Evolutionary conservation across 2,888 invertebrate genomes (phyloP).

Genomic region (Microplitis manilae): DNA sequence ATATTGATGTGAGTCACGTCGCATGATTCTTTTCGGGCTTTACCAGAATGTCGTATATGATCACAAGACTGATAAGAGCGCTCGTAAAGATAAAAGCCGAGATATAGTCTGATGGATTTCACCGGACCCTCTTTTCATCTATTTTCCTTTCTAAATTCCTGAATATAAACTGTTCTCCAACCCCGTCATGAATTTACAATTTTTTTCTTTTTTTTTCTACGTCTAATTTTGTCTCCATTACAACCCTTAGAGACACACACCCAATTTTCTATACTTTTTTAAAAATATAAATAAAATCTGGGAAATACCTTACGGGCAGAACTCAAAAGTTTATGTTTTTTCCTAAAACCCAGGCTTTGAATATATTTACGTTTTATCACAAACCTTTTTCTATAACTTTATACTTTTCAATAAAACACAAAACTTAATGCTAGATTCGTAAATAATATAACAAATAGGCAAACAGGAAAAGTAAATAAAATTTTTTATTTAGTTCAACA

Average conservation of each 20-base stretch:
- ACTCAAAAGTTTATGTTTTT: background rate
- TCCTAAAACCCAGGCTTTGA: background rate
- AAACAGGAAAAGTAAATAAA: background rate
- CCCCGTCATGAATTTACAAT: background rate
- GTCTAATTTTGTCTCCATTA: background rate
- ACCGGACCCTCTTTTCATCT: constrained; percentile 42
- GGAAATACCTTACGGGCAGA: background rate
- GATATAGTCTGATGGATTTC: constrained; percentile 49
- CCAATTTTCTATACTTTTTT: background rate
- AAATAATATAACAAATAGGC: background rate
- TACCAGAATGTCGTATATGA: constrained; percentile 61
- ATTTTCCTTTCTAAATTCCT: constrained; percentile 23
- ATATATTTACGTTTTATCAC: background rate
- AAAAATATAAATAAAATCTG: background rate
- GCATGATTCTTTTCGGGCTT: constrained; percentile 52
- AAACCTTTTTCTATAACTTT: background rate
- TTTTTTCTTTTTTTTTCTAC: background rate
- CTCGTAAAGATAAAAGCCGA: constrained; percentile 59
- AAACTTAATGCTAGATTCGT: background rate
- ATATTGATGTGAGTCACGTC: constrained; percentile 46
- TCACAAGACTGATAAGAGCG: constrained; percentile 55
- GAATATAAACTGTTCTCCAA: constrained; percentile 17
- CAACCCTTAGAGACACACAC: background rate
- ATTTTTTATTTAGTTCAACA: background rate
- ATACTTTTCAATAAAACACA: background rate